Evolutionary conservation across 1,140 invertebrate genomes (phyloP).

Genomic region (Lycorma delicatula): DNA sequence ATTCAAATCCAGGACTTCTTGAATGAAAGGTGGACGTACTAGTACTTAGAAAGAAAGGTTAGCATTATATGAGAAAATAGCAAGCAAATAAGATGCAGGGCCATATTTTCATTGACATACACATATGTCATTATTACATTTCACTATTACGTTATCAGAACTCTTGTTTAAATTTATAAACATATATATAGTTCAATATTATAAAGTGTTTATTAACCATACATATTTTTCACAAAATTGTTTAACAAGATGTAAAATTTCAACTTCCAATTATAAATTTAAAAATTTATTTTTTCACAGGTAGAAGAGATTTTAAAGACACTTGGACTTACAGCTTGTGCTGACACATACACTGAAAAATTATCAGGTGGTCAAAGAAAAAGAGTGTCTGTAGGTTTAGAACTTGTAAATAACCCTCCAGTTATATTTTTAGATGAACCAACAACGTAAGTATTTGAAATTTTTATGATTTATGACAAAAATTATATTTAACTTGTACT

Average conservation of each 20-base stretch:
- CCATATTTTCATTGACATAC: too few species aligned
- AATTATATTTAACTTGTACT: neutral
- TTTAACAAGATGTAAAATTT: neutral
- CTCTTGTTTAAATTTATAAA: too few species aligned
- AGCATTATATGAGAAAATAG: too few species aligned
- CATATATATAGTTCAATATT: too few species aligned
- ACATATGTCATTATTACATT: too few species aligned
- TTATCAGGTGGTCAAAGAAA: conserved; percentile 57
- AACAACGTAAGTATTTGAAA: conserved; percentile 43
- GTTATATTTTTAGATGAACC: conserved; percentile 60
- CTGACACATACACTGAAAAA: conserved; percentile 42
- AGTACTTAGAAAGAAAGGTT: too few species aligned
- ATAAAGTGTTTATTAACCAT: too few species aligned
- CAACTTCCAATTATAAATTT: conserved; percentile 1
- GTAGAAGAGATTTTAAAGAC: conserved; percentile 38
- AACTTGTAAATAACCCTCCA: conserved; percentile 55
- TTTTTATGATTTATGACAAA: too few species aligned
- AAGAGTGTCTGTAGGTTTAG: conserved; percentile 53
- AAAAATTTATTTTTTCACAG: conserved; percentile 26
- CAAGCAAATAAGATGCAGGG: too few species aligned
- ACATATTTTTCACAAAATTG: neutral
- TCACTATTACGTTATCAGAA: too few species aligned
- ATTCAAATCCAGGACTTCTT: too few species aligned
- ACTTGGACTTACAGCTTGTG: conserved; percentile 39
- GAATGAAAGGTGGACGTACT: too few species aligned